phyloP scores from a whole-genome alignment of 2,113 vertebrate species.

The Etia nguti region DNA sequence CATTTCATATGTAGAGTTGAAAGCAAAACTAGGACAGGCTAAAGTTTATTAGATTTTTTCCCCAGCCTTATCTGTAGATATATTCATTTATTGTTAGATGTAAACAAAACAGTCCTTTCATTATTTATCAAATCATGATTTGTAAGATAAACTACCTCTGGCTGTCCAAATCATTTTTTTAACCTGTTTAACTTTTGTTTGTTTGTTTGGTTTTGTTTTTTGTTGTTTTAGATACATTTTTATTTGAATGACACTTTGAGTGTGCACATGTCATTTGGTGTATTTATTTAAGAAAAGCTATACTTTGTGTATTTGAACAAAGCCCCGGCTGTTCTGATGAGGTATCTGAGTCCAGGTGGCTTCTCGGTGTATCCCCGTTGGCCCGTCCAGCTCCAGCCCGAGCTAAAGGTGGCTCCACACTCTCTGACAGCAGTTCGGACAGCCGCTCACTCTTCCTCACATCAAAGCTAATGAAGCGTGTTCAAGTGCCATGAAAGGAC shows the following conservation, averaged over 20 bases:
- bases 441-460: slow-evolving; percentile 41
- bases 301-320: not conserved
- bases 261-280: not conserved
- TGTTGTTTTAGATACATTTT: not conserved
- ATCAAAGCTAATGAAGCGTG: slow-evolving; percentile 70
- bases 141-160: not conserved
- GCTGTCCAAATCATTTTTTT: not conserved
- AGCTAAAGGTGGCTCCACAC: slow-evolving; percentile 23
- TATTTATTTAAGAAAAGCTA: not conserved
- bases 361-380: not conserved
- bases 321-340: not conserved
- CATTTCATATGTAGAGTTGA: not conserved
- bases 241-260: not conserved
- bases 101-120: not conserved
- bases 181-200: not conserved
- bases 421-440: slow-evolving; percentile 43
- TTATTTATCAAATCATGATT: not conserved
- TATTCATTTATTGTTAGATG: not conserved
- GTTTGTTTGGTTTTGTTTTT: not conserved
- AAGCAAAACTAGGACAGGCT: not conserved
- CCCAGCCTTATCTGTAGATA: not conserved
- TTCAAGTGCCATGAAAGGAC: slow-evolving; percentile 55
- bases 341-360: slow-evolving; percentile 3
- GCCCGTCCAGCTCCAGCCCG: not conserved
- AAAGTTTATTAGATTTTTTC: not conserved